Base-by-base conservation (phyloP, 2,113 vertebrate species). In the Grallaria varia region DNA sequence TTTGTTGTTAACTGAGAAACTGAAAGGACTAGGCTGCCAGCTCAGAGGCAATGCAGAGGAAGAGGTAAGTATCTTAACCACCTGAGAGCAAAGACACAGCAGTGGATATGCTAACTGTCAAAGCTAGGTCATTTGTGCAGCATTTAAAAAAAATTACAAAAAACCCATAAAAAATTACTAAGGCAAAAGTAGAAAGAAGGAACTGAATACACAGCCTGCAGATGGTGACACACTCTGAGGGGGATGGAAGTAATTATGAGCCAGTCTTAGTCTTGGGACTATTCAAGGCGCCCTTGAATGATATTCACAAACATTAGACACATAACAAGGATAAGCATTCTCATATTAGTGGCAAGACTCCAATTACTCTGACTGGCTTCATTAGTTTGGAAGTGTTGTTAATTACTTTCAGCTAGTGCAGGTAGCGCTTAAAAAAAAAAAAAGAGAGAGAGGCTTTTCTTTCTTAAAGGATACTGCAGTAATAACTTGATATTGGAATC, bases 201-300 rank as follows among this genome's bases (percentile, higher is more conserved):
- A 95, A 81, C 12, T 6, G 5, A 69, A 67, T 69, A 62, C 17
- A 62, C n/a, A 80, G 55, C 40, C 60, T 76, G 81, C 95, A 95
- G 91, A 96, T 92, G 91, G 95, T 86, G 90, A 89, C 86, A 95
- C 79, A 92, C 64, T 90, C 82, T 84, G 73, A 74, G 60, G 56
- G 64, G 73, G 64, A 95, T 90, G 89, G 83, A 93, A 90, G 64
- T 52, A 95, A 95, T 97, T 95, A 92, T 14, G 31, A 95, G 64
- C 12, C 59, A 66, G 72, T 69, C 59, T 77, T 74, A 75, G 89
- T 74, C 35, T 56, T 74, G 72, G 56, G 91, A 95, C 76, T 90
- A 69, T 72, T 81, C 94, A 95, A 97, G 80, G 76, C 92, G 72
- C 84, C 96, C 91, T 95, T 95, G 89, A 96, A 82, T 30, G 64